These are phyloP conservation scores for Drosophila recens DNA, from an alignment of 2,888 invertebrate genomes.

Conservation along the genomic window DNA sequence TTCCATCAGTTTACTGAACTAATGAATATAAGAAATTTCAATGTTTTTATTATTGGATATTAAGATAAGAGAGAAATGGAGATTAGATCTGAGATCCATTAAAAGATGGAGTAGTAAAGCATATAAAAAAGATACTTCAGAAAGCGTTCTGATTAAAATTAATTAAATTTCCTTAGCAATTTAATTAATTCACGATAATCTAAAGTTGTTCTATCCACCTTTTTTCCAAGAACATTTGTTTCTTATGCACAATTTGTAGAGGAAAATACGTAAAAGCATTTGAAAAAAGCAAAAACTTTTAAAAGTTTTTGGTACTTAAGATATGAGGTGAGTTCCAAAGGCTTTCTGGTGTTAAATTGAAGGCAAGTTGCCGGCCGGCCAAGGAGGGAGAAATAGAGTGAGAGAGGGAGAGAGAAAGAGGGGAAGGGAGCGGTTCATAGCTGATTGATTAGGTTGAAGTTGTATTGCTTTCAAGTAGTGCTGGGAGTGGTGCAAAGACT, in stretches of 20 bases:
- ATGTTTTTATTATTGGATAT: no score
- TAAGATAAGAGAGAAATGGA: no score
- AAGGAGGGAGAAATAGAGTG: background rate
- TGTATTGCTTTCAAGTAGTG: slow-evolving; percentile 57
- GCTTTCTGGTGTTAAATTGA: slow-evolving; percentile 59
- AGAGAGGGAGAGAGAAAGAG: background rate
- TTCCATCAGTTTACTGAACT: no score
- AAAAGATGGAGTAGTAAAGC: no score
- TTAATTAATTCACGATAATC: background rate
- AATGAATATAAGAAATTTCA: no score
- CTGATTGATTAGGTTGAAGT: slow-evolving; percentile 67
- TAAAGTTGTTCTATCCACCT: background rate
- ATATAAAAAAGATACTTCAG: background rate
- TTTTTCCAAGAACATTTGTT: no score
- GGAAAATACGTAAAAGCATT: background rate
- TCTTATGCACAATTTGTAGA: no score
- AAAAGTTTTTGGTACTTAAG: slow-evolving; percentile 6
- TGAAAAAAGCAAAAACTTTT: background rate
- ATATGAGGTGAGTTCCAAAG: background rate
- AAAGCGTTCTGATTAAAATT: background rate
- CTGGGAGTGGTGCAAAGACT: slow-evolving; percentile 35
- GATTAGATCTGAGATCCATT: no score
- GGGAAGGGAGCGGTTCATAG: slow-evolving; percentile 13
- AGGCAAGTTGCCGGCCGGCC: slow-evolving; percentile 38
- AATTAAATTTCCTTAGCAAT: background rate